Percentiles rank a stretch among this genome's conserved stretches.
These are phyloP conservation scores for Halocynthia roretzi DNA, from an alignment of 23 tunicate species.

Conservation along the genomic window DNA sequence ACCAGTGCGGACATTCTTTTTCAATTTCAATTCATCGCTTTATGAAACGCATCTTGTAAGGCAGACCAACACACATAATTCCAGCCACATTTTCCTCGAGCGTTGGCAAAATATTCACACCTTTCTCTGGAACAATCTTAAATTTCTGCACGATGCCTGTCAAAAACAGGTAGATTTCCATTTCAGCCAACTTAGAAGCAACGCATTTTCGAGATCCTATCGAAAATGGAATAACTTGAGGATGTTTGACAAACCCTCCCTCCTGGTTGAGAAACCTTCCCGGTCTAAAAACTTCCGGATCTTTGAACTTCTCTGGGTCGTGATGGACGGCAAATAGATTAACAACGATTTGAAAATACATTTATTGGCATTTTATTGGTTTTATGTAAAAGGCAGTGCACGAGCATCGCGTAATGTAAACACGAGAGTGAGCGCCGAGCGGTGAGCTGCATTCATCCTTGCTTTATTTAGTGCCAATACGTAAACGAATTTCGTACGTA, in stretches of 20 bases:
- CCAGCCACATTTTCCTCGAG: no score
- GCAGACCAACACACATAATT: no score
- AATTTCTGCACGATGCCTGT: neutral
- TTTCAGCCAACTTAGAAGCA: neutral
- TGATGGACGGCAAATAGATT: conserved; percentile 7
- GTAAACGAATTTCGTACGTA: no score
- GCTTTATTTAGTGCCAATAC: no score
- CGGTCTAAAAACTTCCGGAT: neutral
- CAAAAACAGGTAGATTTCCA: conserved; percentile 8
- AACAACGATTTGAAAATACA: neutral
- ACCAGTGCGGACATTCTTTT: no score
- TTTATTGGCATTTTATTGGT: neutral
- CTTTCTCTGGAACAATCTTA: neutral
- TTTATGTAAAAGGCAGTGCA: no score
- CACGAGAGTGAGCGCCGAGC: no score
- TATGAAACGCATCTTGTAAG: no score
- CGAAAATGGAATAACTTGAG: conserved; percentile 4
- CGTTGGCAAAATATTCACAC: no score
- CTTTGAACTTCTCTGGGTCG: neutral
- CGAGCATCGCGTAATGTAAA: neutral
- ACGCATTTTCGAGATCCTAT: conserved; percentile 8
- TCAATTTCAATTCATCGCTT: no score
- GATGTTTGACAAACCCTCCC: neutral
- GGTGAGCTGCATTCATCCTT: no score
- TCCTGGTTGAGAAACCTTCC: neutral